Evolutionary conservation across 1,140 invertebrate genomes (phyloP), one percentile per base, ranked within the genome.

Genomic region (Atta colombica): DNA sequence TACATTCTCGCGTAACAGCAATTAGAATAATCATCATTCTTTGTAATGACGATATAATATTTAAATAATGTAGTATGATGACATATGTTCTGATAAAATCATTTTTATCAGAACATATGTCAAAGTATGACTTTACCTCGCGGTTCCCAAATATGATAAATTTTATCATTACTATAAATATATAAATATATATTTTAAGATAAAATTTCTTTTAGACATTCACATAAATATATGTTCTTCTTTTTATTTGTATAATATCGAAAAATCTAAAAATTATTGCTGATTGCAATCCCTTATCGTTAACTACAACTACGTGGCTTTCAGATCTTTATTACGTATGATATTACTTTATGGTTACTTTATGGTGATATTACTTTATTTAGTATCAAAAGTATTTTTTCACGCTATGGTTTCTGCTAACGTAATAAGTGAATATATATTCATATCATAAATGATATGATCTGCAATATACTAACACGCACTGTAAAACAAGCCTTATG

Each of bases 351-450:
- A 35, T 35, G 31, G 3, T 31, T 39, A 60, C 55, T 77, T 77
- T 6, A 31, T 31, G 3, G 31, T 31, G 21, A 21, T 21, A 21
- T 21, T 31, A 31, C 3, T 31, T 31, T 77, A 77, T 14, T 12
- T 16, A 21, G 16, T 77, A 63, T 77, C 21, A 16, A 25, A 35
- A 58, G 12, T 60, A 77, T 77, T 61, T 77, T 68, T 63, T 63
- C 58, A 7, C 16, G 45, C n/a, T 61, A 63, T 45, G 55, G 16
- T 63, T 31, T 77, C 21, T 45, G 35, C 55, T 61, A 61, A 60
- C 7, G 35, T 61, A 14, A 61, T 61, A 77, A 77, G 4, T 21
- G 28, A 12, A 74, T 74, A 35, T 7, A 35, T 18, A 7, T n/a
- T 16, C 10, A 10, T 45, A 45, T 77, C 35, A 28, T 77, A 77